Conservation (phyloP, 2,888 invertebrate species). For the Lasioglossum oenotherae region DNA sequence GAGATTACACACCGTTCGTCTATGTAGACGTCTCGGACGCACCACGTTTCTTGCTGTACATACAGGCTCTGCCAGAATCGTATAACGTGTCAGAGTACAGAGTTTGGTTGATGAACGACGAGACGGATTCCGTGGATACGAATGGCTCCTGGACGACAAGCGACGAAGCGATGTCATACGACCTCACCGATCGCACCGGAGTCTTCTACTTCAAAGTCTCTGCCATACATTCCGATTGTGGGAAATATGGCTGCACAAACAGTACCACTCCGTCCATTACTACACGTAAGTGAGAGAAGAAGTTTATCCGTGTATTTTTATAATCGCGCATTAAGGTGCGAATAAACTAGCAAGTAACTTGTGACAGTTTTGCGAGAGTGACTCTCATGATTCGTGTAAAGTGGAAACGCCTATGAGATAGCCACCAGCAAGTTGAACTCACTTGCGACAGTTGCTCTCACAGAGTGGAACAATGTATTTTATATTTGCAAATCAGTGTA, state of each 20-base stretch:
- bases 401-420: too few relatives aligned
- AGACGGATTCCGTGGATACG: slow-evolving; percentile 67
- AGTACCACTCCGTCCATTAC: slow-evolving; percentile 79
- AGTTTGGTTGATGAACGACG: slow-evolving; percentile 79
- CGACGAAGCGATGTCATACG: slow-evolving; percentile 67
- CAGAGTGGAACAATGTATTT: too few relatives aligned
- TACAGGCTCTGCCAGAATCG: slow-evolving; percentile 77
- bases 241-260: slow-evolving; percentile 77
- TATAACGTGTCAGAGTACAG: slow-evolving; percentile 79
- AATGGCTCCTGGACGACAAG: slow-evolving; percentile 49
- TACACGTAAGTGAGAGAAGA: slow-evolving; percentile 73
- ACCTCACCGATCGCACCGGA: slow-evolving; percentile 76
- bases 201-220: slow-evolving; percentile 80
- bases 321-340: not conserved
- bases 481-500: not conserved
- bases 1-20: slow-evolving; percentile 77
- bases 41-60: slow-evolving; percentile 72
- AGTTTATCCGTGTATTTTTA: not conserved
- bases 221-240: slow-evolving; percentile 77
- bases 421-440: too few relatives aligned
- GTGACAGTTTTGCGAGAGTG: not conserved
- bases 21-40: slow-evolving; percentile 80
- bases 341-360: not conserved
- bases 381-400: too few relatives aligned
- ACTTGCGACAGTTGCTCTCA: too few relatives aligned